Base-by-base conservation (phyloP, 2,797 vertebrate species). In the Notolabrus celidotus region DNA sequence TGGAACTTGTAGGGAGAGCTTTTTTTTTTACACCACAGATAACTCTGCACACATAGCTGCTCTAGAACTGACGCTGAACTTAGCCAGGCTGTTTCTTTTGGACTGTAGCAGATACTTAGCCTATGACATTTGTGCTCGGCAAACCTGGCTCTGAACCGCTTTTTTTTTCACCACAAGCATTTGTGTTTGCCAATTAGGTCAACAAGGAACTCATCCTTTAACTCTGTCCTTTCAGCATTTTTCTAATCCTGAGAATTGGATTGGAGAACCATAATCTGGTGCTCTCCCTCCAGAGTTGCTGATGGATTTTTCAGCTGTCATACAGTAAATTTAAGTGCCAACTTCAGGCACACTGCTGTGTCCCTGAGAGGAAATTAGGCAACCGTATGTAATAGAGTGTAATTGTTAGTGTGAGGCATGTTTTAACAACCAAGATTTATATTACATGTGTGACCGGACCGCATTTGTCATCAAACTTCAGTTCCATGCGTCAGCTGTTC, bases 301-400 rank as follows among this genome's bases (percentile, higher is more conserved):
- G 83, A 85, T 86, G 82, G 61, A 83, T 89, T 91, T 91, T 90
- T 76, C 74, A 88, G 71, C 84, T 70, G 55, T 79, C 65, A 61
- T 82, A 68, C 3, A 60, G 33, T 55, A 56, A 27, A 63, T 60
- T 58, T 75, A 36, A 74, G 38, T 76, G 76, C 74, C 82, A 85
- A 45, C 31, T 83, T 41, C 39, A 79, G 69, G 52, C 72, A 74
- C 29, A 22, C 46, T 43, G 62, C 50, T 66, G 33, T 68, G 64
- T 46, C 42, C 47, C 61, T 53, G 33, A 69, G 62, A 71, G 66
- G 68, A 82, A 80, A 77, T 75, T 20, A 71, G 47, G 42, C 67
- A 79, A 16, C 61, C 36, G 50, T 56, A 54, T 43, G 14, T 38
- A 79, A 74, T 22, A 53, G 27, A 65, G 54, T 66, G 67, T 23